Evolutionary conservation across 2,888 invertebrate species (phyloP).

Genomic region (Metopia argyrocephala): DNA sequence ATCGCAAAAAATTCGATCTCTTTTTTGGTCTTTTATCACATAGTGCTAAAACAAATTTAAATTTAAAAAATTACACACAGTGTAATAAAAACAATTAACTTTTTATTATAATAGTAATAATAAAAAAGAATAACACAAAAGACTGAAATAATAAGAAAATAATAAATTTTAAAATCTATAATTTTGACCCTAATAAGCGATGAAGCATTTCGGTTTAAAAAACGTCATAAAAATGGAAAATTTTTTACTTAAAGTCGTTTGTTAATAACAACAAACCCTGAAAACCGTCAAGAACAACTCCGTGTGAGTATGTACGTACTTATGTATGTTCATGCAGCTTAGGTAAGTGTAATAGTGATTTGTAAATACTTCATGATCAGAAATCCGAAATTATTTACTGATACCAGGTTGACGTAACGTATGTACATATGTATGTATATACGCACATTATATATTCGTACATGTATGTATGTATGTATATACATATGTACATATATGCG

Average conservation of each 20-base stretch:
- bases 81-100: background rate
- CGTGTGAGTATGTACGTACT: background rate
- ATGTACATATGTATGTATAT: no score
- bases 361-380: background rate
- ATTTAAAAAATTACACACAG: no score
- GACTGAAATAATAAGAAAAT: background rate
- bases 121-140: background rate
- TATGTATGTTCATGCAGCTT: background rate
- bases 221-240: slow-evolving; percentile 27
- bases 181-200: slow-evolving; percentile 55
- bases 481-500: no score
- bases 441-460: no score
- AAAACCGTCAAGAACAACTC: slow-evolving; percentile 28
- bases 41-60: no score
- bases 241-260: slow-evolving; percentile 45
- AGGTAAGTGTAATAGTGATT: no score
- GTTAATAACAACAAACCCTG: background rate
- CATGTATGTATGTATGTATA: no score
- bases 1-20: no score
- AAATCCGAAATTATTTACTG: background rate
- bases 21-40: no score
- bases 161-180: background rate
- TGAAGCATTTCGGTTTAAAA: slow-evolving; percentile 56
- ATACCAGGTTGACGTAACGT: slow-evolving; percentile 21
- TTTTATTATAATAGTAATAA: background rate